Evolutionary conservation across 2,888 invertebrate species (phyloP), one percentile per base, ranked within the genome.

Genomic region (Athetis lepigone): DNA sequence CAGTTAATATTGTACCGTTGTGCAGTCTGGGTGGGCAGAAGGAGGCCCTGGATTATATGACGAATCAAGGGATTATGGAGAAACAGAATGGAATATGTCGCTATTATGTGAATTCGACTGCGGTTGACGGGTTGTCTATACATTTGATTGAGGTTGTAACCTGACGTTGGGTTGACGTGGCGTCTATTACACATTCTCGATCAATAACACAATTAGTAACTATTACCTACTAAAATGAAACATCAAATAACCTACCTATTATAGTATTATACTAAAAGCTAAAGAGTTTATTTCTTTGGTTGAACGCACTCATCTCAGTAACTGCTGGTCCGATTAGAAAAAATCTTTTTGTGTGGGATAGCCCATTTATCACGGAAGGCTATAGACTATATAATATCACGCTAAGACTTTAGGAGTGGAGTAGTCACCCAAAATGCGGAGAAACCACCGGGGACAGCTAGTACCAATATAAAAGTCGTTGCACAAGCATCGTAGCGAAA

Each of bases 1-100:
- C 37, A 47, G 52, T 66, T 64, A 67, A 56, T 72, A 76, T 67
- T 65, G 29, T 66, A 67, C 59, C 58, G 66, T 55, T 60, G 50
- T 33, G 43, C 45, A 18, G 51, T 27, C 42, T 59, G 49, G 51
- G 47, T 45, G 50, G 63, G 55, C 54, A 8, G 40, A 75, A 64
- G 71, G 59, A 54, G 45, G 33, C 43, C 47, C 16, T 50, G 27
- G 43, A 50, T 57, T 57, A 43, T 54, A 51, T 51, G 56, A 46
- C 9, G 50, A 7, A 42, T 36, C 36, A n/a, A 60, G 16, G 46
- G 50, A 59, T 70, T 37, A 54, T 49, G 18, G 61, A 46, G 69
- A 21, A 54, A 49, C 37, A 23, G 60, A 63, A 52, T 54, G 37
- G 63, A 11, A 40, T 46, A 56, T 50, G 45, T 37, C 40, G 18